A percentile compares a stretch with the other conserved stretches of the same genome.
phyloP scores from a whole-genome alignment of 2,888 invertebrate species.

The Drosophila ustulata region DNA sequence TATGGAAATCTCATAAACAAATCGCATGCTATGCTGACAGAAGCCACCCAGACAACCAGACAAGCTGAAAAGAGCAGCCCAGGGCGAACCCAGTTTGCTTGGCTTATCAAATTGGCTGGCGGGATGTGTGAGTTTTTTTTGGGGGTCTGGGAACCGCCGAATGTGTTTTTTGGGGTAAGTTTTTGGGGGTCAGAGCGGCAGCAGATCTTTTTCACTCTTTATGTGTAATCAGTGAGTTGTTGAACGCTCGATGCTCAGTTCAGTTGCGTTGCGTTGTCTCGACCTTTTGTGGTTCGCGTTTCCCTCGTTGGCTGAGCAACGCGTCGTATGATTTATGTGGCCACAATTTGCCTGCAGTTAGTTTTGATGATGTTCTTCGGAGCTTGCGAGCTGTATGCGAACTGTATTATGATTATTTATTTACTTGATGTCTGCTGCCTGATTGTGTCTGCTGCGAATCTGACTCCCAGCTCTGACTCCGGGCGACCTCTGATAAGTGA shows the following conservation, averaged over 20 bases:
- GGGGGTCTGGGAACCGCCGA: conserved; percentile 5
- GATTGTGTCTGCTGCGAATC: conserved; percentile 32
- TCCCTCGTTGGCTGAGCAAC: conserved; percentile 33
- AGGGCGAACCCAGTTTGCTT: conserved; percentile 9
- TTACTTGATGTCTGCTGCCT: conserved; percentile 45
- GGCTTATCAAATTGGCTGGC: conserved; percentile 51
- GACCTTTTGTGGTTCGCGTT: conserved; percentile 45
- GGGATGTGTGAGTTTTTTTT: conserved; percentile 4
- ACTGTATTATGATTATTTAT: conserved; percentile 61
- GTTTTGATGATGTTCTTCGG: conserved; percentile 53
- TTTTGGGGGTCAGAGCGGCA: conserved; percentile 32
- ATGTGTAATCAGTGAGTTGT: conserved; percentile 53
- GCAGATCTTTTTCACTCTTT: conserved; percentile 54
- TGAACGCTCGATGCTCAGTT: conserved; percentile 38
- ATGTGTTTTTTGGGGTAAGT: no score
- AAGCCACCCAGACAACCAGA: conserved; percentile 17
- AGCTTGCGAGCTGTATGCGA: conserved; percentile 1
- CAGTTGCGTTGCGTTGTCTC: conserved; percentile 22
- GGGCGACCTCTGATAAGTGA: conserved; percentile 62
- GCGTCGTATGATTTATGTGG: conserved; percentile 67
- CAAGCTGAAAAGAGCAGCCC: neutral
- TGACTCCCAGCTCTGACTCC: conserved; percentile 22
- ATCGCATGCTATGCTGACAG: conserved; percentile 56
- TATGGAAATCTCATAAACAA: conserved; percentile 63
- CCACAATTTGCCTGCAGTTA: conserved; percentile 67